Evolutionary conservation across 1,140 invertebrate species (phyloP).

Genomic region (Halyomorpha halys): DNA sequence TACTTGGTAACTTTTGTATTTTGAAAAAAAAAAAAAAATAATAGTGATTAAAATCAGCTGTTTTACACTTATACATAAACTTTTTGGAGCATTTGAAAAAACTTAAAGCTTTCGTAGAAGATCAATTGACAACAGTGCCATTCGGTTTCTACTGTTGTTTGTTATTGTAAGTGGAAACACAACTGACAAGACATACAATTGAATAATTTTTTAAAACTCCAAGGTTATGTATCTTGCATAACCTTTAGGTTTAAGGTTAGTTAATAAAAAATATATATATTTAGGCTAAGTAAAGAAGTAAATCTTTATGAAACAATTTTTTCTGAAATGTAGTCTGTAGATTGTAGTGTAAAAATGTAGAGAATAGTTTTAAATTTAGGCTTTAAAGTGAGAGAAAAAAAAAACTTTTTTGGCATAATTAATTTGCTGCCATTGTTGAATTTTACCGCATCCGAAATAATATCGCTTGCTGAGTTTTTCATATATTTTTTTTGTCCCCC

Average conservation of each 20-base stretch:
- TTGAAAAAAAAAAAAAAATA: too few species aligned
- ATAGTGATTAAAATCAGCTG: not conserved
- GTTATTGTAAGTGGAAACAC: conserved; percentile 10
- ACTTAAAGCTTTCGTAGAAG: not conserved
- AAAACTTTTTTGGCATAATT: conserved; percentile 14
- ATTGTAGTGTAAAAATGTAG: conserved; percentile 17
- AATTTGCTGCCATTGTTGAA: conserved; percentile 6
- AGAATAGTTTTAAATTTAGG: conserved; percentile 18
- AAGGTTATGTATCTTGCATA: conserved; percentile 12
- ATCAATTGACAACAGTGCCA: conserved; percentile 17
- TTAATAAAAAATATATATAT: conserved; percentile 6
- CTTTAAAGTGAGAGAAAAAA: conserved; percentile 8
- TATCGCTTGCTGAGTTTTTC: conserved; percentile 4
- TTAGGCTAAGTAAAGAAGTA: conserved; percentile 7
- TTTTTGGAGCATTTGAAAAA: conserved; percentile 11
- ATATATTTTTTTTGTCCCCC: conserved; percentile 1
- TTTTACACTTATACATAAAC: not conserved
- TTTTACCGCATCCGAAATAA: conserved; percentile 10
- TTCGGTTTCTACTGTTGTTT: conserved; percentile 11
- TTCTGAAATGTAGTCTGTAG: conserved; percentile 16
- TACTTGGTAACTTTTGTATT: not conserved
- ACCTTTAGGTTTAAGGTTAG: conserved; percentile 6
- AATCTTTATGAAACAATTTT: conserved; percentile 19
- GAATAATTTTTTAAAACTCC: conserved; percentile 9
- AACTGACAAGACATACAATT: conserved; percentile 5